phyloP scores from a whole-genome alignment of 2,113 vertebrate genomes.

The Platichthys stellatus region DNA sequence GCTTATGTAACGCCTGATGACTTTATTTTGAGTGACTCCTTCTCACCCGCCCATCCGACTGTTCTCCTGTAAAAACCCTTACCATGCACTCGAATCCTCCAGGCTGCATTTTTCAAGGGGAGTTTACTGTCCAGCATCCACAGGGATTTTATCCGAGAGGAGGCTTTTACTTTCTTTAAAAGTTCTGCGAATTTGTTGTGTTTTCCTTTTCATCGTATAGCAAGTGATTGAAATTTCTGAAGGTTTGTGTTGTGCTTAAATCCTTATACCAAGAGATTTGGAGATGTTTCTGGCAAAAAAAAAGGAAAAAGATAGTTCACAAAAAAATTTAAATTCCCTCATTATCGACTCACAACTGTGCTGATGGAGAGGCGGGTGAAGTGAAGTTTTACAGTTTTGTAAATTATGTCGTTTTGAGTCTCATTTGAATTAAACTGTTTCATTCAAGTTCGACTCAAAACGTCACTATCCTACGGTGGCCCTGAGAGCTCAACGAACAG shows the following conservation, averaged over 20 bases:
- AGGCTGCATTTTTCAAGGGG: constrained; percentile 34
- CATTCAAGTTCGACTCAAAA: too few species aligned
- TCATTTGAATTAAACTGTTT: too few species aligned
- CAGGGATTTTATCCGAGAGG: constrained; percentile 2
- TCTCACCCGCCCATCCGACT: constrained; percentile 52
- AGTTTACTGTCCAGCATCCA: constrained; percentile 24
- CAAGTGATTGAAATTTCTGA: background rate
- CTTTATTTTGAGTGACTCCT: background rate
- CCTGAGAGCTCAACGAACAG: too few species aligned
- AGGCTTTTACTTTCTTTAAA: constrained; percentile 26
- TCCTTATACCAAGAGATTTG: constrained; percentile 4
- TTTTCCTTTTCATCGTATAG: constrained; percentile 1
- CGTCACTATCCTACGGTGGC: too few species aligned
- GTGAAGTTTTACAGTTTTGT: too few species aligned
- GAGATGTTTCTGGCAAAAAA: background rate
- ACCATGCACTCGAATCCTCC: constrained; percentile 65
- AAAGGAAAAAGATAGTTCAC: too few species aligned
- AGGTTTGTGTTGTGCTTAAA: constrained; percentile 6
- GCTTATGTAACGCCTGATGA: background rate
- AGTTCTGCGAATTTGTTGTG: constrained; percentile 4
- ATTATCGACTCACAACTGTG: too few species aligned
- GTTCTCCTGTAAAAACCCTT: constrained; percentile 57
- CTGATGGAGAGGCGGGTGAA: too few species aligned
- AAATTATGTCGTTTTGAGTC: too few species aligned
- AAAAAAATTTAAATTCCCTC: too few species aligned